Evolutionary conservation across 2,113 vertebrate species (phyloP).

Genomic region (Embiotoca jacksoni): DNA sequence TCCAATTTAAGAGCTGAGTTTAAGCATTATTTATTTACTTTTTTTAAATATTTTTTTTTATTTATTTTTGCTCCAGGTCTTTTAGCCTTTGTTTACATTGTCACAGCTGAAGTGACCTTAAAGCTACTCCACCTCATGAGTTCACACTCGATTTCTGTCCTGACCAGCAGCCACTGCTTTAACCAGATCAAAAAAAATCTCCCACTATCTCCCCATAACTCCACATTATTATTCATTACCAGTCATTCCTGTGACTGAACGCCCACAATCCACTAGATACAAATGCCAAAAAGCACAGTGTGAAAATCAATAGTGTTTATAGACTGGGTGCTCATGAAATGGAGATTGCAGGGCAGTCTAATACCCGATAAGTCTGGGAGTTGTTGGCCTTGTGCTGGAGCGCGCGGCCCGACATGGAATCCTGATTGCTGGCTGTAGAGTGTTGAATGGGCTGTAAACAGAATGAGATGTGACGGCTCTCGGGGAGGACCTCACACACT

Average conservation of each 20-base stretch:
- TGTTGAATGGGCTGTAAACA: slow-evolving; percentile 55
- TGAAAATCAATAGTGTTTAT: slow-evolving; percentile 84
- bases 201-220: slow-evolving; percentile 20
- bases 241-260: slow-evolving; percentile 58
- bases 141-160: slow-evolving; percentile 9
- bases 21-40: background rate
- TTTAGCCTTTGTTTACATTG: slow-evolving; percentile 1
- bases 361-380: slow-evolving; percentile 69
- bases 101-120: slow-evolving; percentile 22
- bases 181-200: slow-evolving; percentile 37
- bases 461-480: slow-evolving; percentile 58
- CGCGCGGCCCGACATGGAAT: slow-evolving; percentile 43
- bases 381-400: slow-evolving; percentile 55
- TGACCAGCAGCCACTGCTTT: slow-evolving; percentile 13
- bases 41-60: background rate
- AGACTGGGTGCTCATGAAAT: slow-evolving; percentile 78
- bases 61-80: slow-evolving; percentile 13
- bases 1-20: slow-evolving; percentile 24
- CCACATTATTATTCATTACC: slow-evolving; percentile 75
- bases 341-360: slow-evolving; percentile 71
- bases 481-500: slow-evolving; percentile 25
- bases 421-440: slow-evolving; percentile 47
- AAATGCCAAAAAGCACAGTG: slow-evolving; percentile 66
- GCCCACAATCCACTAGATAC: slow-evolving; percentile 62
- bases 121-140: background rate